A percentile compares a stretch with the other conserved stretches of the same genome.
Conservation (phyloP, 2,888 invertebrate species). For the Drosophila cracens region DNA sequence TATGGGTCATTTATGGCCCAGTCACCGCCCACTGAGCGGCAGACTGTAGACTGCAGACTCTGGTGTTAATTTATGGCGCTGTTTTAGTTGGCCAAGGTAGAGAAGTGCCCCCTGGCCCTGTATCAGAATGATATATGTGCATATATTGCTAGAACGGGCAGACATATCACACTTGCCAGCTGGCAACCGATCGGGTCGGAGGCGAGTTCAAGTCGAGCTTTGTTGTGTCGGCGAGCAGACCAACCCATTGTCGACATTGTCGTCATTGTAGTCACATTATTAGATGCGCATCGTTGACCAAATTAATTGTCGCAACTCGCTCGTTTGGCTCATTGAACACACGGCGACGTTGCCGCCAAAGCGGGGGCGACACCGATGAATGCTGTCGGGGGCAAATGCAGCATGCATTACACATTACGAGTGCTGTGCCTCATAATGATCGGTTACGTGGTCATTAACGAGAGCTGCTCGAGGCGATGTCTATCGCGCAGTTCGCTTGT, state of each 20-base stretch:
- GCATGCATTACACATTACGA: neutral
- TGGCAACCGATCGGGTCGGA: constrained; percentile 27
- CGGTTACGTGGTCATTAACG: constrained; percentile 53
- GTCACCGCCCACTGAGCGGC: constrained; percentile 64
- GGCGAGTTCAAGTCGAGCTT: constrained; percentile 48
- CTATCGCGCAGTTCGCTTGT: constrained; percentile 24
- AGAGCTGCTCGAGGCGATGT: constrained; percentile 34
- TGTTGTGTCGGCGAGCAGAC: constrained; percentile 21
- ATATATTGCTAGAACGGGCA: constrained; percentile 47
- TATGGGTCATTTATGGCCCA: constrained; percentile 55
- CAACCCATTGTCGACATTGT: constrained; percentile 50
- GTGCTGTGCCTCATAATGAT: constrained; percentile 53
- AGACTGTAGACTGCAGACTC: constrained; percentile 10
- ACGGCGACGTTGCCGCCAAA: constrained; percentile 26
- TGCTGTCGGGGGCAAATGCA: constrained; percentile 39
- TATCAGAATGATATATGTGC: constrained; percentile 58
- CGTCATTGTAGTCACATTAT: constrained; percentile 76
- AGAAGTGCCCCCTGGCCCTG: constrained; percentile 46
- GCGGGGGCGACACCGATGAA: constrained; percentile 20
- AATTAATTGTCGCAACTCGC: constrained; percentile 66
- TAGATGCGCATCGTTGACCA: constrained; percentile 76
- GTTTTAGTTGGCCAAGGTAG: constrained; percentile 29
- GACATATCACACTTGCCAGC: constrained; percentile 63
- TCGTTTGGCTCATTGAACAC: constrained; percentile 49
- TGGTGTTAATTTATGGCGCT: constrained; percentile 69